Conservation (phyloP, 2,888 invertebrate genomes). For the Eilema griseolum region DNA sequence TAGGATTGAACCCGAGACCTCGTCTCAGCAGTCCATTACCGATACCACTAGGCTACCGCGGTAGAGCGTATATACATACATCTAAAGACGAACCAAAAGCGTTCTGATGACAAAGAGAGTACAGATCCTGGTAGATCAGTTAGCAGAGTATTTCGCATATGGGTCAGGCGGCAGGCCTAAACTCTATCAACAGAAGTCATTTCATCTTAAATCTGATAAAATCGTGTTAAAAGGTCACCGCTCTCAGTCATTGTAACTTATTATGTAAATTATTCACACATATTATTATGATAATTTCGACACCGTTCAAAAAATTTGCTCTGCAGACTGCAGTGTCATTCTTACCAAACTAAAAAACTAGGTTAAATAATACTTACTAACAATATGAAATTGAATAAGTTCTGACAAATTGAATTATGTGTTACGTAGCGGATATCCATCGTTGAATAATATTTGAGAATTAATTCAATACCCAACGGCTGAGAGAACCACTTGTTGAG, state of each 20-base stretch:
- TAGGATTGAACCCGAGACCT: too few relatives aligned
- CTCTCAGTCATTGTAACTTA: not conserved
- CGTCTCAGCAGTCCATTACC: too few relatives aligned
- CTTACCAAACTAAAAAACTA: not conserved
- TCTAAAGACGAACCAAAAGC: too few relatives aligned
- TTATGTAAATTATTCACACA: conserved; percentile 8
- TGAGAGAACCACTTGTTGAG: not conserved
- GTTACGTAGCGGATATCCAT: not conserved
- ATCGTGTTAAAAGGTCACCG: not conserved
- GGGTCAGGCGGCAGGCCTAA: not conserved
- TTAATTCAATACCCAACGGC: not conserved
- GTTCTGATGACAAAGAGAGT: too few relatives aligned
- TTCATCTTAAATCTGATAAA: not conserved
- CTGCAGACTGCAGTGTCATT: not conserved
- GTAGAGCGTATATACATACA: too few relatives aligned
- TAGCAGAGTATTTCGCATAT: not conserved
- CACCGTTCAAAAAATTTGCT: not conserved
- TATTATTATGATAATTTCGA: not conserved
- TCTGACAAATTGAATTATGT: not conserved
- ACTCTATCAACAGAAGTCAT: not conserved
- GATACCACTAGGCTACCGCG: too few relatives aligned
- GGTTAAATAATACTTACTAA: not conserved
- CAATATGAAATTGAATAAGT: not conserved
- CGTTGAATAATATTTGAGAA: not conserved
- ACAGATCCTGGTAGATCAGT: not conserved